Percentiles rank a stretch among this genome's conserved stretches.
phyloP scores from a whole-genome alignment of 2,113 vertebrate genomes.

The Callorhinus ursinus region DNA sequence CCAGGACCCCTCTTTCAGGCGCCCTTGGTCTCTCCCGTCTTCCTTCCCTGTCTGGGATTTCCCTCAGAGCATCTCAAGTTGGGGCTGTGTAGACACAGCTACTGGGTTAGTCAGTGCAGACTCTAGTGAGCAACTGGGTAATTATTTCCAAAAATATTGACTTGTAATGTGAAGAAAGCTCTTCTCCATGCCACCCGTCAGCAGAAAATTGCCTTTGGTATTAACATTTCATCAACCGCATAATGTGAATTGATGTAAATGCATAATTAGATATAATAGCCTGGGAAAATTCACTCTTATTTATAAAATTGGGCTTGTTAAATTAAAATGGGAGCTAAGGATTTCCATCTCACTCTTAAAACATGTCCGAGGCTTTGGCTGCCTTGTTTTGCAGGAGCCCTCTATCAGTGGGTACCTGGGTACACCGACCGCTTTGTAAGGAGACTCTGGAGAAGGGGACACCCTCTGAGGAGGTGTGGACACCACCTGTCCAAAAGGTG shows the following conservation, averaged over 20 bases:
- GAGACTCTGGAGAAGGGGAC: conserved; percentile 52
- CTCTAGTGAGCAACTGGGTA: conserved; percentile 61
- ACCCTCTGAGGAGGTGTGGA: conserved; percentile 56
- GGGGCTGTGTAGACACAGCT: not conserved
- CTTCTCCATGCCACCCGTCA: conserved; percentile 63
- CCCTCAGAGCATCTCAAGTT: not conserved
- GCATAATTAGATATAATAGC: conserved; percentile 81
- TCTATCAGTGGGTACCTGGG: not conserved
- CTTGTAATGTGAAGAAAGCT: conserved; percentile 63
- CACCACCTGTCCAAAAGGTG: conserved; percentile 79
- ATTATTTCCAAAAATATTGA: conserved; percentile 71
- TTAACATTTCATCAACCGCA: conserved; percentile 80
- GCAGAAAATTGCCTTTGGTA: conserved; percentile 73
- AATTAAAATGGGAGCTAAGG: conserved; percentile 79
- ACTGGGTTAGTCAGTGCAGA: conserved; percentile 20
- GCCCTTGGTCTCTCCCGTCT: not conserved
- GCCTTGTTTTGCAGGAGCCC: not conserved
- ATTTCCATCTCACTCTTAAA: conserved; percentile 65
- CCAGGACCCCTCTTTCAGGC: not conserved
- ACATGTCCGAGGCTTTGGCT: conserved; percentile 29
- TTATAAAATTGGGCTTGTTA: conserved; percentile 82
- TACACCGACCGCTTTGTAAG: not conserved
- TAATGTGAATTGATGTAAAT: conserved; percentile 80
- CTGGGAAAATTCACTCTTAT: conserved; percentile 78
- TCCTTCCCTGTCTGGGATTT: not conserved